A percentile compares a stretch with the other conserved stretches of the same genome.
These are phyloP conservation scores for Lichenostomus cassidix DNA, from an alignment of 2,113 vertebrate species.

Conservation along the genomic window DNA sequence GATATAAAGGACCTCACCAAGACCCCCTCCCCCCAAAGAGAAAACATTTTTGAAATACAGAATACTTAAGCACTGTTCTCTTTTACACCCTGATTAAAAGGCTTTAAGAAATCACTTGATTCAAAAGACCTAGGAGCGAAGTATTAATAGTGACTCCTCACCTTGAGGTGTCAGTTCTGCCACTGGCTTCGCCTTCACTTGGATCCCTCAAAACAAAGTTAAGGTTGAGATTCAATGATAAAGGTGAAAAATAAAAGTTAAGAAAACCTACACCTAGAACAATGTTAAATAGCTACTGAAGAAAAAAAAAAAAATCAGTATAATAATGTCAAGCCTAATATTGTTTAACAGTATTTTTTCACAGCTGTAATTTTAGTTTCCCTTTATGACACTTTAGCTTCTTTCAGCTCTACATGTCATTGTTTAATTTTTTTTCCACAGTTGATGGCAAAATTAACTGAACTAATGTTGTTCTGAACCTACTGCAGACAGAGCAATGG, in stretches of 20 bases:
- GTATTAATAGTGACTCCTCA: conserved; percentile 79
- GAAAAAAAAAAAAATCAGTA: background rate
- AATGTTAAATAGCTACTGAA: conserved; percentile 43
- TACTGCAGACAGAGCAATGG: conserved; percentile 18
- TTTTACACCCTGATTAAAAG: conserved; percentile 12
- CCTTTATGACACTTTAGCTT: background rate
- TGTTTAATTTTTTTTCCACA: background rate
- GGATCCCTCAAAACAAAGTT: conserved; percentile 93
- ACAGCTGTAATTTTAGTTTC: conserved; percentile 2
- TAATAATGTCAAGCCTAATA: conserved; percentile 40
- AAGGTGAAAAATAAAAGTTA: conserved; percentile 71
- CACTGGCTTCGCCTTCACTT: conserved; percentile 95
- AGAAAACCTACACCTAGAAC: conserved; percentile 69
- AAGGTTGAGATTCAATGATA: conserved; percentile 82
- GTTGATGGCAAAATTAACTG: background rate
- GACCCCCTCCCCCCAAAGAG: conserved; percentile 3
- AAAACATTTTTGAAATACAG: background rate
- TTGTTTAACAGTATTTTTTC: background rate
- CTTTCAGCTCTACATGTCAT: background rate
- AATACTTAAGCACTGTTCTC: conserved; percentile 18
- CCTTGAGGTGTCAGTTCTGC: conserved; percentile 92
- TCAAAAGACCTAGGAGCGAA: conserved; percentile 64
- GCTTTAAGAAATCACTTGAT: conserved; percentile 38
- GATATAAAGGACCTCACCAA: background rate
- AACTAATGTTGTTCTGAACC: background rate